Evolutionary conservation across 2,888 invertebrate species (phyloP).

Genomic region (Malachius bipustulatus): DNA sequence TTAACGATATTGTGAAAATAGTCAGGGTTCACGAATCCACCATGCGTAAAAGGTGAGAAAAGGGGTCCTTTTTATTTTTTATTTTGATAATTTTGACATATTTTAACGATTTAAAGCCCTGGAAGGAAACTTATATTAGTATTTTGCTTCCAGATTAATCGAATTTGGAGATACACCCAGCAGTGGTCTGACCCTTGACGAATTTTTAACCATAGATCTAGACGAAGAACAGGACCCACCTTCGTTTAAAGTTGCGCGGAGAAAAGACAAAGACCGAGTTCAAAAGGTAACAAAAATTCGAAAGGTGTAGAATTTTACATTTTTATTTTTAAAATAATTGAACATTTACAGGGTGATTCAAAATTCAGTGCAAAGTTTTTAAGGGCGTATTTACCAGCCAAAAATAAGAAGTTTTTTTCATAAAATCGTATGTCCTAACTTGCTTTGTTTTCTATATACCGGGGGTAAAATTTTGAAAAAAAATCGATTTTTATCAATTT

Average conservation of each 20-base stretch:
- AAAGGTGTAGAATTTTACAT: constrained; percentile 2
- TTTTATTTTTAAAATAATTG: neutral
- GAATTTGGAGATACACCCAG: constrained; percentile 98
- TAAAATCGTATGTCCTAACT: too few relatives aligned
- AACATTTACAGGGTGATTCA: too few relatives aligned
- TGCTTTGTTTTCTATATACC: too few relatives aligned
- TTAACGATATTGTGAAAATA: constrained; percentile 81
- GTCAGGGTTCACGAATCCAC: constrained; percentile 94
- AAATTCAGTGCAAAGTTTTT: too few relatives aligned
- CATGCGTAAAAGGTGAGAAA: constrained; percentile 62
- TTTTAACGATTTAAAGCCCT: constrained; percentile 3
- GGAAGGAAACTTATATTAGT: constrained; percentile 6
- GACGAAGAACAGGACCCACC: constrained; percentile 96
- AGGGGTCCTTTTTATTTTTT: constrained; percentile 4
- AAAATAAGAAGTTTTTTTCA: too few relatives aligned
- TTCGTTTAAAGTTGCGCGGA: constrained; percentile 81
- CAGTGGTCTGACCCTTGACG: constrained; percentile 85
- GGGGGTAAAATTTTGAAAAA: too few relatives aligned
- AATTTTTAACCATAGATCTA: constrained; percentile 93
- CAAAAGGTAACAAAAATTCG: constrained; percentile 58
- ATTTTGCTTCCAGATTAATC: constrained; percentile 54
- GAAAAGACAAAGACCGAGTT: constrained; percentile 74
- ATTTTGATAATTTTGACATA: constrained; percentile 2
- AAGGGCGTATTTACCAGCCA: too few relatives aligned
- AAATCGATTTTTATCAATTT: too few relatives aligned